A percentile compares a stretch with the other conserved stretches of the same genome.
Evolutionary conservation across 2,888 invertebrate species (phyloP).

Genomic region (Eupithecia dodoneata): DNA sequence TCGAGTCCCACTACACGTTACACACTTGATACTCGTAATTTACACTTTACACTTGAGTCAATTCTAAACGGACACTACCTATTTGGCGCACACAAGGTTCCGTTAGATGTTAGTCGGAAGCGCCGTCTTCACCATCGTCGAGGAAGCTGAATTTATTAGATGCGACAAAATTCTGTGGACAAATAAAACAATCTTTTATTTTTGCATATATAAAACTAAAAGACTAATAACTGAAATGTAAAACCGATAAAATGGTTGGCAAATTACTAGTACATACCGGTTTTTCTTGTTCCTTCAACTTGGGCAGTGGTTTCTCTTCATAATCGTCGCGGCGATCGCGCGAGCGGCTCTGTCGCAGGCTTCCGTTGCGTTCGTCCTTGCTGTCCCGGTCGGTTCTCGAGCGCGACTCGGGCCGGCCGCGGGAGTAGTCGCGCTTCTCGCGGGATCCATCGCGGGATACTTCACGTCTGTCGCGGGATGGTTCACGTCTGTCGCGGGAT

Average conservation of each 20-base stretch:
- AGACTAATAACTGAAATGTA: not conserved
- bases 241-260: not conserved
- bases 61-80: conserved; percentile 62
- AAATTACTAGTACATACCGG: conserved; percentile 83
- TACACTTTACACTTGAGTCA: conserved; percentile 81
- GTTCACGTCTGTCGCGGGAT: conserved; percentile 30
- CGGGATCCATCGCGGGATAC: conserved; percentile 45
- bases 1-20: conserved; percentile 64
- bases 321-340: conserved; percentile 62
- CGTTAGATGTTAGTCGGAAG: conserved; percentile 68
- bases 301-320: conserved; percentile 84
- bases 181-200: conserved; percentile 25
- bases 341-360: conserved; percentile 62
- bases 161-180: conserved; percentile 88
- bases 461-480: conserved; percentile 44
- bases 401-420: conserved; percentile 38
- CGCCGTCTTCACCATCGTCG: conserved; percentile 86
- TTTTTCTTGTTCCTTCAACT: conserved; percentile 88
- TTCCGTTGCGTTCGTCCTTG: conserved; percentile 62
- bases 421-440: conserved; percentile 41
- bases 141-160: conserved; percentile 91
- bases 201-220: not conserved
- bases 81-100: conserved; percentile 54
- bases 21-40: conserved; percentile 77
- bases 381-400: conserved; percentile 24